Base-by-base conservation (phyloP, 2,797 vertebrate species). In the Phataginus tricuspis region DNA sequence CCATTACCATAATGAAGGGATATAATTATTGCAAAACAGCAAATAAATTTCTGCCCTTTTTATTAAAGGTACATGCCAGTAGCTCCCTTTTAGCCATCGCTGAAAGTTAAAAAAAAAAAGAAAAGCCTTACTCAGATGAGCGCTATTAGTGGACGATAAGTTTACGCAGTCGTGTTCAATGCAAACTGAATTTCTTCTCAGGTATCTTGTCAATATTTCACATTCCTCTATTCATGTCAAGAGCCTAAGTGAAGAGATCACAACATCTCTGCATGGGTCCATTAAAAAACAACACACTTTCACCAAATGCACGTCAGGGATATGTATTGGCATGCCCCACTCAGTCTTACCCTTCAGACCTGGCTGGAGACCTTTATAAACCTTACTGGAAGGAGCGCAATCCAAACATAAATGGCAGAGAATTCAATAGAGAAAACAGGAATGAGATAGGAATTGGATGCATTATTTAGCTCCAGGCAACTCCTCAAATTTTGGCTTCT, bases 401-500 rank as follows among this genome's bases (percentile, higher is more conserved):
- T 18, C 31, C 71, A 95, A 86, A 92, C 59, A 89, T 29, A 77
- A 83, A 31, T 21, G 37, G 39, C 63, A 63, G 19, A 79, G 57
- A 34, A 29, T 39, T 80, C 83, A 82, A 27, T 74, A 82, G 88
- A 39, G 27, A 55, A 89, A 90, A 96, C 45, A 37, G 57, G 27
- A 66, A 80, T 42, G 23, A 90, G 94, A 90, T 13, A 85, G 53
- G n/a, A 90, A 75, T 77, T 68, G 27, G 13, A 25, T 84, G 21
- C 14, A 12, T 91, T 91, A 66, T 86, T 93, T 96, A 84, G 86
- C 55, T 93, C 57, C 64, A 64, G 86, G 72, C 78, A 86, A 59
- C 45, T 57, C 27, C 21, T 51, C 51, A 55, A n/a, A 83, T 53
- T 80, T 80, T 96, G 85, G 31, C 39, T 91, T 86, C 84, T 87